Conservation (phyloP, 2,113 vertebrate species). For the Quiscalus mexicanus region DNA sequence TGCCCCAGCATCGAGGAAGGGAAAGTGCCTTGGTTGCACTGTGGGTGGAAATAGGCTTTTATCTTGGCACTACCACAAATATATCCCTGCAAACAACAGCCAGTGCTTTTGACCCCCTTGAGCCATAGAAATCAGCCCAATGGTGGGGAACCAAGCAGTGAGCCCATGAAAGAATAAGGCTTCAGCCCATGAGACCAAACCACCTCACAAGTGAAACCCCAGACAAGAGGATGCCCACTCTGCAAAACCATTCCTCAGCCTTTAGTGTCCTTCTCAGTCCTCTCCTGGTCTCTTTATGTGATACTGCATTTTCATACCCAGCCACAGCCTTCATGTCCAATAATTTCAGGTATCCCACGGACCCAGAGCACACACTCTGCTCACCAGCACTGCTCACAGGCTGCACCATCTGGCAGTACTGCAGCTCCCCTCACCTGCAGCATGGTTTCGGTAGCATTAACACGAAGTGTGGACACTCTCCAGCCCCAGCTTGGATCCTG, state of each 20-base stretch:
- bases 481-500: not conserved
- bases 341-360: accelerated
- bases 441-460: not conserved
- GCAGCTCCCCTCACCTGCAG: not conserved
- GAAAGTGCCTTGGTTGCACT: not conserved
- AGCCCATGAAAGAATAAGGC: not conserved
- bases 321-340: accelerated
- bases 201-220: not conserved
- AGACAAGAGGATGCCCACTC: not conserved
- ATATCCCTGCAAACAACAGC: not conserved
- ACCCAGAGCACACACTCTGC: accelerated
- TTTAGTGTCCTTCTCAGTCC: not conserved
- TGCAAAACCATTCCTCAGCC: not conserved
- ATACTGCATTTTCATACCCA: not conserved
- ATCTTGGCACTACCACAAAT: not conserved
- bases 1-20: accelerated
- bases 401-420: accelerated
- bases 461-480: not conserved
- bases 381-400: not conserved
- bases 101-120: not conserved
- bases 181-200: not conserved
- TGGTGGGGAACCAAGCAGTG: accelerated
- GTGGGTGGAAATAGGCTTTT: not conserved
- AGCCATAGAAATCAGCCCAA: not conserved
- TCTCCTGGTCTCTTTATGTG: not conserved